Evolutionary conservation across 2,113 vertebrate genomes (phyloP), one percentile per base, ranked within the genome.

Genomic region (Scomber japonicus): DNA sequence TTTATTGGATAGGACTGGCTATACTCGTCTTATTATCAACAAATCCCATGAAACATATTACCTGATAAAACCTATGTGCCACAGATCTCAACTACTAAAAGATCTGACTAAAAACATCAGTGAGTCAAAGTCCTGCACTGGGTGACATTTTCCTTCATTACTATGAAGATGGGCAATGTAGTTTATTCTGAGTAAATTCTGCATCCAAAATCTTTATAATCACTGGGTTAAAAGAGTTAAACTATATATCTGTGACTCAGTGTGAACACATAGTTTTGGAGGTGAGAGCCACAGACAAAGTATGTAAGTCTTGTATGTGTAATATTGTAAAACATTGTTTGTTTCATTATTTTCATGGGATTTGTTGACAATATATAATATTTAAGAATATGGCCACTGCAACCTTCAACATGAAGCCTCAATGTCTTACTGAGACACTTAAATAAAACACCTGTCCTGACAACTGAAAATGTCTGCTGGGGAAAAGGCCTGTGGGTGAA

Each of bases 401-500:
- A 40, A 40, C 8, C 35, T 40, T 40, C 35, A 40, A 8, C 2
- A 40, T 40, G 6, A 40, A 40, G 35, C 9, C 35, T 40, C 35
- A 40, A 7, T 9, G 35, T 40, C 35, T 40, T 7, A 40, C 7
- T 7, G 35, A 40, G 35, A 40, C 6, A 40, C 35, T 40, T 40
- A 40, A 40, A 40, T 40, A 70, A 55, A 81, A 61, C 77, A 78
- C 49, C 77, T 78, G 63, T 70, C 59, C 59, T 74, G 55, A 73
- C 73, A 66, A 73, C 66, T 70, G 64, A 75, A 82, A 84, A 84
- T 83, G 72, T 83, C 65, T 81, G 51, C 82, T 71, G 66, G 62
- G 50, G 14, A 73, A 87, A 75, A 70, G 45, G 71, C 81, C 77
- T 57, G 2, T 64, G 78, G 74, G 53, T 82, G 56, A 75, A 82